A percentile compares a stretch with the other conserved stretches of the same genome.
phyloP scores from a whole-genome alignment of 2,113 vertebrate species.

The Nannospalax galili region DNA sequence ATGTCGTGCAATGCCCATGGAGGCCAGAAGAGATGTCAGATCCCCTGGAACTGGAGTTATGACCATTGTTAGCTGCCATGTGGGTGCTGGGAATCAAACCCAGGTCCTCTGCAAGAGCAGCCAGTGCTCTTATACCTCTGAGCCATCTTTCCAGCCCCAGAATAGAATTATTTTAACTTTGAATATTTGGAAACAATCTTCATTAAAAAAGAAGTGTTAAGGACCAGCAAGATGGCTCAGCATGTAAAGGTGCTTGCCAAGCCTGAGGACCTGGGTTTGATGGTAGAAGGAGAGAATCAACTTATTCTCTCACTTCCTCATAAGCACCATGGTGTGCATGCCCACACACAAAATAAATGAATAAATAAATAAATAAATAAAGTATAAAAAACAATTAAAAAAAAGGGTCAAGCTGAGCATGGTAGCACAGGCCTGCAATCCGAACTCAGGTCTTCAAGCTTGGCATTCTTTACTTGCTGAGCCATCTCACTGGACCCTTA shows the following conservation, averaged over 20 bases:
- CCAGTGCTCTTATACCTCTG: too few relatives aligned
- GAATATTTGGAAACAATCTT: constrained; percentile 38
- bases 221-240: too few relatives aligned
- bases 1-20: too few relatives aligned
- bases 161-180: constrained; percentile 41
- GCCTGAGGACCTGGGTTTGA: neutral
- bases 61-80: too few relatives aligned
- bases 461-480: neutral
- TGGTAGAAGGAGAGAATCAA: neutral
- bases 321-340: neutral
- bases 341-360: neutral
- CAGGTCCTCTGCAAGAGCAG: too few relatives aligned
- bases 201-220: neutral
- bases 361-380: too few relatives aligned
- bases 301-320: neutral
- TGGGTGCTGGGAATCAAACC: too few relatives aligned
- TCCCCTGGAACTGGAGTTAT: too few relatives aligned
- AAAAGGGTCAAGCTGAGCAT: neutral
- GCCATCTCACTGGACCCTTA: neutral
- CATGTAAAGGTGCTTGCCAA: neutral
- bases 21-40: too few relatives aligned
- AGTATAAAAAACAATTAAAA: too few relatives aligned
- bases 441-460: neutral
- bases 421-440: neutral
- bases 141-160: too few relatives aligned